Base-by-base conservation (phyloP, 2,113 vertebrate genomes). In the Callipepla californica region DNA sequence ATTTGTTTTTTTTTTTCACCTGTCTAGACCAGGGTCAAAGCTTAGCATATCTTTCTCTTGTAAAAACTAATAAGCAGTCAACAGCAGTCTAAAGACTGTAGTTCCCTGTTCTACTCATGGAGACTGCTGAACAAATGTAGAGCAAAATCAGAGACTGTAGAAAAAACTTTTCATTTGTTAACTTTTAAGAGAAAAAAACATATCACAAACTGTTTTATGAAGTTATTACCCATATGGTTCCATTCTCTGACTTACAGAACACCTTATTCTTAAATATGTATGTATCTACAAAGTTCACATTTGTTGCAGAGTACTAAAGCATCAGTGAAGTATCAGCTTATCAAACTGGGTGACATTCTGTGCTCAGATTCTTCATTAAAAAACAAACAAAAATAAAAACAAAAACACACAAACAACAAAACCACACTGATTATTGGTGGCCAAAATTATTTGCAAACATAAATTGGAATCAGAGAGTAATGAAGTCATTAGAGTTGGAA, bases 221-320 rank as follows among this genome's bases (percentile, higher is more conserved):
- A 92, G 55, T 59, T 42, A 93, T 92, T 94, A 89, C 44, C 58
- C 69, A 81, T 86, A 79, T 87, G 88, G 81, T 80, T 94, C 28
- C 11, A 59, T 34, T 59, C 7, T 77, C 48, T 6, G 72, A 85
- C 20, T 58, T 57, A 66, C 4, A 47, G 79, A 80, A 70, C 45
- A 74, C 5, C n/a, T 79, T 44, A 72, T 61, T 61, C 40, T 82
- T 85, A 66, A 94, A 86, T 87, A 36, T 50, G 48, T 13, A 38
- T 25, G 16, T 16, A 36, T 23, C 8, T 30, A 74, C 50, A 45
- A 8, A 48, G 48, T 80, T 87, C 68, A 72, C 44, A 14, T 82
- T 73, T 85, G 22, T 32, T 87, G 72, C 67, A 74, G 14, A 53
- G 53, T 36, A 36, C 17, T 78, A 36, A 50, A 50, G 48, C 23